phyloP scores from a whole-genome alignment of 2,888 invertebrate species.

The Gymnocheta viridis region DNA sequence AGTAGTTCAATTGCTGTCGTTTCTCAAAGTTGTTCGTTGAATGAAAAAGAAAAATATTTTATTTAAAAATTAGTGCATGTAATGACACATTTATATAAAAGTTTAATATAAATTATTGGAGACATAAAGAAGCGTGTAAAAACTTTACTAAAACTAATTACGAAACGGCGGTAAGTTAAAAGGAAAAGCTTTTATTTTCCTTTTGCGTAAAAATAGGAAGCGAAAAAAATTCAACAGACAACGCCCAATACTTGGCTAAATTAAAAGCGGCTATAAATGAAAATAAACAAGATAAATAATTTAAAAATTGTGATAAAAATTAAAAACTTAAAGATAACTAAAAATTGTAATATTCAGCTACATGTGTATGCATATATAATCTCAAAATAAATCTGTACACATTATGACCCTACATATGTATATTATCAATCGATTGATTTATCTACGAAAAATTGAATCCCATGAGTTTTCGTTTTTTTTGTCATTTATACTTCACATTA shows the following conservation, averaged over 20 bases:
- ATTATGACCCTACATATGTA: constrained; percentile 1
- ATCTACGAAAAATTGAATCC: constrained; percentile 48
- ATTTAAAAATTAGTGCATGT: constrained; percentile 62
- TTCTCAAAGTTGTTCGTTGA: constrained; percentile 66
- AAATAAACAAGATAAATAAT: constrained; percentile 50
- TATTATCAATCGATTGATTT: constrained; percentile 63
- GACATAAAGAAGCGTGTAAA: constrained; percentile 49
- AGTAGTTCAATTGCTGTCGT: constrained; percentile 69
- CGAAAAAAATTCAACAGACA: constrained; percentile 63
- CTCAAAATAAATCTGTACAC: not conserved
- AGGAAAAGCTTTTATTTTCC: constrained; percentile 28
- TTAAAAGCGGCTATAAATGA: constrained; percentile 60
- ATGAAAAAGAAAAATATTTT: constrained; percentile 41
- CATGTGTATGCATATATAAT: not conserved
- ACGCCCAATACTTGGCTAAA: constrained; percentile 65
- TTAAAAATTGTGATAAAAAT: constrained; percentile 16
- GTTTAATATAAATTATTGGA: constrained; percentile 40
- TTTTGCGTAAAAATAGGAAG: constrained; percentile 59
- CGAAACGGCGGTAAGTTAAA: constrained; percentile 71
- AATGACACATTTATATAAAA: constrained; percentile 56
- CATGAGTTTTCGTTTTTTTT: constrained; percentile 31
- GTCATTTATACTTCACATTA: constrained; percentile 30
- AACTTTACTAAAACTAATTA: constrained; percentile 50
- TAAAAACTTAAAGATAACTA: not conserved
- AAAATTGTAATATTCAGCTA: constrained; percentile 5